Conservation (phyloP, 2,888 invertebrate genomes). For the Agrotis ipsilon region DNA sequence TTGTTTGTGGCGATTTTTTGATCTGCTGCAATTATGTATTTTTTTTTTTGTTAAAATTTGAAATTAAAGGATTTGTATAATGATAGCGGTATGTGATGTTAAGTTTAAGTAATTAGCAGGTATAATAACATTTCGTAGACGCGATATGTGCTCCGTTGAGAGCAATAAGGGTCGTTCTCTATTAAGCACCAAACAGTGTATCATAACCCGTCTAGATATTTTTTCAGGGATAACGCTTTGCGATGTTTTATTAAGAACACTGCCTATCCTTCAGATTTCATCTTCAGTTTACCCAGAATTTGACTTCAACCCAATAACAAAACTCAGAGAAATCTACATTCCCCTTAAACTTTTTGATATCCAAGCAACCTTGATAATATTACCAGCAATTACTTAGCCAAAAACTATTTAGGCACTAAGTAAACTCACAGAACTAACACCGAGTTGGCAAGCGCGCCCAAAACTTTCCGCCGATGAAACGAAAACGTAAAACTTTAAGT, state of each 20-base stretch:
- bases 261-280: neutral
- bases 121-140: neutral
- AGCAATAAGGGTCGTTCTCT: too few relatives aligned
- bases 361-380: constrained; percentile 50
- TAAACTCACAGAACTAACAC: constrained; percentile 59
- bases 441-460: constrained; percentile 62
- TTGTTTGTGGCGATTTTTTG: constrained; percentile 35
- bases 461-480: constrained; percentile 64
- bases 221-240: too few relatives aligned
- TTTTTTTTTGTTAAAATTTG: neutral
- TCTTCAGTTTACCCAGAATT: neutral
- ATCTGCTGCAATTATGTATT: neutral
- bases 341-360: constrained; percentile 19
- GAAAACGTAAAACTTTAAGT: constrained; percentile 68
- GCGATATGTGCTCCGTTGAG: too few relatives aligned
- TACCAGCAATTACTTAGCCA: constrained; percentile 65
- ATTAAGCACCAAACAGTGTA: too few relatives aligned
- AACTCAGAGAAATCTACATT: constrained; percentile 3
- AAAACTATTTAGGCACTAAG: constrained; percentile 60
- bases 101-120: neutral
- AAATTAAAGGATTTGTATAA: neutral
- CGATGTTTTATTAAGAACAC: neutral
- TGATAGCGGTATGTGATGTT: neutral
- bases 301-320: neutral
- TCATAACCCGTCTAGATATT: too few relatives aligned